Evolutionary conservation across 2,888 invertebrate genomes (phyloP).

Genomic region (Himalopsyche kuldschensis): DNA sequence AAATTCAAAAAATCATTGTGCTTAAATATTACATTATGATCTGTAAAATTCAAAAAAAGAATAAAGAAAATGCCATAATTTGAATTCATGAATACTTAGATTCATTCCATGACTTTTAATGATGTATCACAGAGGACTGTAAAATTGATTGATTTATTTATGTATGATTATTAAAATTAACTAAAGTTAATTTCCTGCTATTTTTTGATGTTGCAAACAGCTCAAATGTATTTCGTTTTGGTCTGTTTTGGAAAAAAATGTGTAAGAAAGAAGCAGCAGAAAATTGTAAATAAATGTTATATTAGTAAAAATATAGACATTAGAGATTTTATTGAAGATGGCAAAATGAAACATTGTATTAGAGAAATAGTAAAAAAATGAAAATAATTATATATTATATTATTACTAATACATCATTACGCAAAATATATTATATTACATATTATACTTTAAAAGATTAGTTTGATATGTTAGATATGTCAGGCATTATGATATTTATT

Average conservation of each 20-base stretch:
- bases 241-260: background rate
- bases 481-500: conserved; percentile 23
- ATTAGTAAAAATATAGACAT: conserved; percentile 11
- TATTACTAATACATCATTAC: conserved; percentile 4
- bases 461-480: conserved; percentile 24
- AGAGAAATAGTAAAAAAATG: conserved; percentile 22
- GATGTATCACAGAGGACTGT: too few species aligned
- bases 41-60: too few species aligned
- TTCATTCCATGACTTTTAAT: too few species aligned
- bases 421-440: conserved; percentile 15
- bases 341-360: conserved; percentile 16
- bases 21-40: too few species aligned
- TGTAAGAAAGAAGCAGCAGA: background rate
- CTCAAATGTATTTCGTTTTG: background rate
- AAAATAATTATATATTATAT: conserved; percentile 10
- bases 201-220: background rate
- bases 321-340: conserved; percentile 11
- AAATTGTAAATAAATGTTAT: conserved; percentile 29
- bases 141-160: too few species aligned
- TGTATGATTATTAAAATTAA: background rate
- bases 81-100: too few species aligned
- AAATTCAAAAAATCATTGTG: too few species aligned
- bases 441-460: conserved; percentile 13
- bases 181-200: background rate
- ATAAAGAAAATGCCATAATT: too few species aligned